A percentile compares a stretch with the other conserved stretches of the same genome.
Conservation (phyloP, 1,140 invertebrate species). For the Planococcus citri region DNA sequence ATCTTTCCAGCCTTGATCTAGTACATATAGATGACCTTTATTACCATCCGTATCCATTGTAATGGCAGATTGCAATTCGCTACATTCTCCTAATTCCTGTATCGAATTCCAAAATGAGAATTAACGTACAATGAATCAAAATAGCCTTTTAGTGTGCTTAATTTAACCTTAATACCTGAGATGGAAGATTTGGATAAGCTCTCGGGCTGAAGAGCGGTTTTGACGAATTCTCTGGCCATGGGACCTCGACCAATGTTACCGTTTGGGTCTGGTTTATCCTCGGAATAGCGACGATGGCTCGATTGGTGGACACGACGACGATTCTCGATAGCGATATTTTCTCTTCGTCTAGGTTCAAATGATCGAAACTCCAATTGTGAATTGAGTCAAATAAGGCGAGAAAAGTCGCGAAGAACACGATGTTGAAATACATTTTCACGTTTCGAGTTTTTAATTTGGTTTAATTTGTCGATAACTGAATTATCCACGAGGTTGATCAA, state of each 20-base stretch:
- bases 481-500: no score
- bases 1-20: conserved; percentile 53
- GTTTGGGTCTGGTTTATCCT: conserved; percentile 53
- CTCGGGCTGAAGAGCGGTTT: background rate
- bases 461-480: no score
- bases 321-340: conserved; percentile 45
- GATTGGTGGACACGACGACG: conserved; percentile 51
- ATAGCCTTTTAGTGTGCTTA: no score
- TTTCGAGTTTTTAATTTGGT: no score
- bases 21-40: conserved; percentile 47
- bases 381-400: no score
- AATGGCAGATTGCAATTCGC: conserved; percentile 15
- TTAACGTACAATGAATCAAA: no score
- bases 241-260: conserved; percentile 50
- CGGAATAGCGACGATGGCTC: conserved; percentile 54
- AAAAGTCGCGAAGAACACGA: no score
- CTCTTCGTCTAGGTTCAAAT: no score
- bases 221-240: conserved; percentile 35
- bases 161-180: background rate
- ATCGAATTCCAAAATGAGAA: no score
- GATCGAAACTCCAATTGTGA: no score
- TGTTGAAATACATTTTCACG: no score
- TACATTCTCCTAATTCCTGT: conserved; percentile 43
- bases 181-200: background rate
- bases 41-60: conserved; percentile 13